Percentiles rank a stretch among this genome's conserved stretches.
Conservation (phyloP, 2,113 vertebrate genomes). For the Crotalus tigris region DNA sequence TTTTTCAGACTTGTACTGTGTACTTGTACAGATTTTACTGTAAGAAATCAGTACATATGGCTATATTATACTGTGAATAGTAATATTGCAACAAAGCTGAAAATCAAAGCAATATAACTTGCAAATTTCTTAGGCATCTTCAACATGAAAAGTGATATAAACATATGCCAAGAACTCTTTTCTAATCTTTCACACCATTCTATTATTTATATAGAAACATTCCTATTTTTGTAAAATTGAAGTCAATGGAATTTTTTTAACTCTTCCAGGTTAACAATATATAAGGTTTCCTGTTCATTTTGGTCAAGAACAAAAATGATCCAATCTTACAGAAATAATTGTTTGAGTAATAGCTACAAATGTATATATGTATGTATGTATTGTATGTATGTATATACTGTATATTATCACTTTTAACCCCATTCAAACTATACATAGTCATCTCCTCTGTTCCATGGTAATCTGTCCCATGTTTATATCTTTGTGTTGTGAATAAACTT, state of each 20-base stretch:
- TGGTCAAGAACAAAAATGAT: background rate
- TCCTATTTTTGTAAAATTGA: conserved; percentile 21
- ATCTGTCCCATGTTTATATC: background rate
- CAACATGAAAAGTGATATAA: conserved; percentile 54
- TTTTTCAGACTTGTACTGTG: conserved; percentile 33
- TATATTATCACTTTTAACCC: background rate
- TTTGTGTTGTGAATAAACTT: background rate
- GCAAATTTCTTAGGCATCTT: conserved; percentile 43
- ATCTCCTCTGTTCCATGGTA: background rate
- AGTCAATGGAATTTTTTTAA: background rate
- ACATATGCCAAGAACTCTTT: conserved; percentile 55
- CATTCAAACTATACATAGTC: background rate
- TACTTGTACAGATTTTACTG: background rate
- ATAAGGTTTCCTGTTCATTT: background rate
- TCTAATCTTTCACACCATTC: conserved; percentile 34
- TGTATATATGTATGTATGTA: background rate
- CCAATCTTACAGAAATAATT: background rate
- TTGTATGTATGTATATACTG: too few species aligned
- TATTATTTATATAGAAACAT: conserved; percentile 47
- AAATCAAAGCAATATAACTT: conserved; percentile 26
- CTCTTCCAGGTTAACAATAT: background rate
- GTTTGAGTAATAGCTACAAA: background rate
- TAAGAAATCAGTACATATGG: conserved; percentile 24
- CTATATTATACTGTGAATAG: conserved; percentile 48
- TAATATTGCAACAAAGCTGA: conserved; percentile 26